phyloP scores from a whole-genome alignment of 1,140 invertebrate genomes.

The Lutraria rhynchaena region DNA sequence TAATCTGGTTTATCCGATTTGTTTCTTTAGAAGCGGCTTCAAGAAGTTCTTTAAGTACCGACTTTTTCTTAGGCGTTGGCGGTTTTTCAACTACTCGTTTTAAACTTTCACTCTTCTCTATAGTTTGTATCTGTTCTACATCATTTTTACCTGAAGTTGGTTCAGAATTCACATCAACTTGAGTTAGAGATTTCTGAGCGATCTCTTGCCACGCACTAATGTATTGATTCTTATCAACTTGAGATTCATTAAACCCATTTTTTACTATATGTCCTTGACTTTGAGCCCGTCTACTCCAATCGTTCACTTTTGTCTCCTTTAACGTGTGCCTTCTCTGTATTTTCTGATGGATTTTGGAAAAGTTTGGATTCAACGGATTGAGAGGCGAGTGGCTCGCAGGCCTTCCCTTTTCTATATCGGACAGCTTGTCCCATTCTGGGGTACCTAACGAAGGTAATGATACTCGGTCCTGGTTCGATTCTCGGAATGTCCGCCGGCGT shows the following conservation, averaged over 20 bases:
- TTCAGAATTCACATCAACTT: not conserved
- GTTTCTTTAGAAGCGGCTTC: conserved; percentile 43
- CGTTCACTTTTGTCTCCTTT: conserved; percentile 13
- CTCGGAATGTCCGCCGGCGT: not conserved
- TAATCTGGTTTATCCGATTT: conserved; percentile 16
- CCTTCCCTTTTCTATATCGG: conserved; percentile 3
- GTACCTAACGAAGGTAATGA: conserved; percentile 43
- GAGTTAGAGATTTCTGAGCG: not conserved
- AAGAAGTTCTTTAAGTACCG: conserved; percentile 38
- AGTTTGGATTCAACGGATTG: conserved; percentile 31
- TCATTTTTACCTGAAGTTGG: not conserved
- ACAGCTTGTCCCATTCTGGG: conserved; percentile 32
- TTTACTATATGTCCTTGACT: too few relatives aligned
- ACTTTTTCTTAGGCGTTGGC: conserved; percentile 24
- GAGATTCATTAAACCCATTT: too few relatives aligned
- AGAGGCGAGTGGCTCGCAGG: conserved; percentile 23
- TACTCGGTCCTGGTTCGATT: conserved; percentile 13
- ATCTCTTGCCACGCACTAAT: conserved; percentile 14
- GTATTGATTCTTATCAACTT: conserved; percentile 8
- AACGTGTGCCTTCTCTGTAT: conserved; percentile 36
- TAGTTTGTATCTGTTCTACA: not conserved
- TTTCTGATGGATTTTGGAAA: conserved; percentile 31
- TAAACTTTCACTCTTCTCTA: not conserved
- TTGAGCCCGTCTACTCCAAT: not conserved
- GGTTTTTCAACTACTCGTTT: conserved; percentile 5